Evolutionary conservation across 1,140 invertebrate genomes (phyloP).

Genomic region (Dolichoris vasculosae): DNA sequence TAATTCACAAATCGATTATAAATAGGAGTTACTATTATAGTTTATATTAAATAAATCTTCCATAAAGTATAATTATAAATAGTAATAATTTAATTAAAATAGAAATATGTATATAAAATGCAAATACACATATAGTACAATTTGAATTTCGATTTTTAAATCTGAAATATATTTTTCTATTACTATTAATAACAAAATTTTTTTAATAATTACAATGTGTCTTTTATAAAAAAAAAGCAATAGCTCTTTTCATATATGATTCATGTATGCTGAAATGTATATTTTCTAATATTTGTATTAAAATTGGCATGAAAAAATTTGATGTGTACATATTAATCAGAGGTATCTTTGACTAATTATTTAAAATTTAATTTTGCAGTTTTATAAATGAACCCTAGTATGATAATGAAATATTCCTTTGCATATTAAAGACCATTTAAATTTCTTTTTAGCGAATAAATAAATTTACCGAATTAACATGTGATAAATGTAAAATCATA

Average conservation of each 20-base stretch:
- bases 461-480: constrained; percentile 20
- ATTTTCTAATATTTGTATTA: too few species aligned
- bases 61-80: too few species aligned
- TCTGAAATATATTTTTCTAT: neutral
- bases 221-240: neutral
- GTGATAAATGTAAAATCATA: neutral
- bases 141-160: too few species aligned
- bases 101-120: too few species aligned
- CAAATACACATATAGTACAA: too few species aligned
- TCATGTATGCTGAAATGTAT: neutral
- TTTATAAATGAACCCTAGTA: neutral
- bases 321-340: constrained; percentile 6
- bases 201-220: neutral
- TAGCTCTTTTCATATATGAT: neutral
- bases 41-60: too few species aligned
- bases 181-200: neutral
- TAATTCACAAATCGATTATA: too few species aligned
- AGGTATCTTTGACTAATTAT: neutral
- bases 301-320: neutral
- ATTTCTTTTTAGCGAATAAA: neutral
- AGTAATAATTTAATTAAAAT: too few species aligned
- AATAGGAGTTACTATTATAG: too few species aligned
- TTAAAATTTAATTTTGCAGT: neutral
- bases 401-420: neutral
- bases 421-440: neutral